These are phyloP conservation scores for Itoplectis maculator DNA, from an alignment of 2,888 invertebrate genomes.

Conservation along the genomic window DNA sequence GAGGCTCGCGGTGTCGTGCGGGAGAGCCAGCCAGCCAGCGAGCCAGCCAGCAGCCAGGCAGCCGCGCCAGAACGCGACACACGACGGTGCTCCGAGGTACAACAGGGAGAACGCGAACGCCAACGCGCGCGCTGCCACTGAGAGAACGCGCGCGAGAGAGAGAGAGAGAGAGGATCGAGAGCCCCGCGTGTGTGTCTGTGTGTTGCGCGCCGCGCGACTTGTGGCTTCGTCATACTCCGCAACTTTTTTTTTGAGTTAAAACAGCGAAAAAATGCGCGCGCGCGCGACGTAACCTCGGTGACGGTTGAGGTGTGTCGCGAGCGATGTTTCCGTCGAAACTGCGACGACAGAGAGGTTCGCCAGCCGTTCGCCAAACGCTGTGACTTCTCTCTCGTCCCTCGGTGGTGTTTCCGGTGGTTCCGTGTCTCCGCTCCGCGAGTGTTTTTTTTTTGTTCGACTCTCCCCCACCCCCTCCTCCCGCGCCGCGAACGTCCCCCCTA, in stretches of 20 bases:
- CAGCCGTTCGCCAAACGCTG: slow-evolving; percentile 67
- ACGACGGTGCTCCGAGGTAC: slow-evolving; percentile 43
- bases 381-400: slow-evolving; percentile 59
- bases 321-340: not conserved
- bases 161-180: slow-evolving; percentile 48
- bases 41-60: too few relatives aligned
- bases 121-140: too few relatives aligned
- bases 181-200: slow-evolving; percentile 52
- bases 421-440: slow-evolving; percentile 50
- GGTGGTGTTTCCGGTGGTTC: slow-evolving; percentile 68
- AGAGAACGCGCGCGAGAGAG: too few relatives aligned
- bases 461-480: slow-evolving; percentile 17
- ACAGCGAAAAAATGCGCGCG: not conserved
- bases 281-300: slow-evolving; percentile 9
- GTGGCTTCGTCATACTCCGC: slow-evolving; percentile 36
- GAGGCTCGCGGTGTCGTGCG: slow-evolving; percentile 68
- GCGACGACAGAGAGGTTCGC: slow-evolving; percentile 51
- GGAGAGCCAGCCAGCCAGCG: too few relatives aligned
- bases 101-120: too few relatives aligned
- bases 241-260: not conserved
- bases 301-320: not conserved
- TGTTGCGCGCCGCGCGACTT: slow-evolving; percentile 62
- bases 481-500: too few relatives aligned
- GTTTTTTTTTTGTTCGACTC: slow-evolving; percentile 29
- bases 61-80: slow-evolving; percentile 59